A percentile compares a stretch with the other conserved stretches of the same genome.
These are phyloP conservation scores for Cylas formicarius DNA, from an alignment of 1,140 invertebrate genomes.

Conservation along the genomic window DNA sequence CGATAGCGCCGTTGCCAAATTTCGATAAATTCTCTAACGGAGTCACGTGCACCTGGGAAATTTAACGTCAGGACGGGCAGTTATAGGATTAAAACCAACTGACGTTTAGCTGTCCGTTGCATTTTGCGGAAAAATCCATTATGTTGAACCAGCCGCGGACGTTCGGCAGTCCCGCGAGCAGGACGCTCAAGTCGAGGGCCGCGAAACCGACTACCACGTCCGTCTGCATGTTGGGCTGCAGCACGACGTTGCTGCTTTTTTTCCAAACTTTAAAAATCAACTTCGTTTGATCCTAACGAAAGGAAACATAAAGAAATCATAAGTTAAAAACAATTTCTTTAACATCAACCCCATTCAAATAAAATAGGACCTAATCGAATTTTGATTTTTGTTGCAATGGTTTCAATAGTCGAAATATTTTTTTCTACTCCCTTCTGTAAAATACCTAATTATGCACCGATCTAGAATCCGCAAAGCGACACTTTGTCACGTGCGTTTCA, in stretches of 20 bases:
- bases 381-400: too few relatives aligned
- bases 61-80: not conserved
- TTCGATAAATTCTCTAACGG: conserved; percentile 44
- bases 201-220: conserved; percentile 53
- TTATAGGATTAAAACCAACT: conserved; percentile 13
- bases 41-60: conserved; percentile 44
- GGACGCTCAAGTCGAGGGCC: conserved; percentile 50
- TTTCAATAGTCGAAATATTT: too few relatives aligned
- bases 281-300: conserved; percentile 49
- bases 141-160: conserved; percentile 57
- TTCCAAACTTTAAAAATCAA: conserved; percentile 57
- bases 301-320: conserved; percentile 3
- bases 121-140: conserved; percentile 52
- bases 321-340: conserved; percentile 4
- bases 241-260: conserved; percentile 35
- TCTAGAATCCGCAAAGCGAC: too few relatives aligned
- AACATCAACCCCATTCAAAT: not conserved
- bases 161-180: conserved; percentile 46
- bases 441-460: too few relatives aligned
- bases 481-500: too few relatives aligned
- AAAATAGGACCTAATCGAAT: not conserved
- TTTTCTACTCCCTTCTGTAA: too few relatives aligned
- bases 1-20: conserved; percentile 14
- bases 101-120: conserved; percentile 55
- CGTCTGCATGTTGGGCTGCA: conserved; percentile 44